Conservation (phyloP, 2,888 invertebrate species). For the Stenichneumon culpator region DNA sequence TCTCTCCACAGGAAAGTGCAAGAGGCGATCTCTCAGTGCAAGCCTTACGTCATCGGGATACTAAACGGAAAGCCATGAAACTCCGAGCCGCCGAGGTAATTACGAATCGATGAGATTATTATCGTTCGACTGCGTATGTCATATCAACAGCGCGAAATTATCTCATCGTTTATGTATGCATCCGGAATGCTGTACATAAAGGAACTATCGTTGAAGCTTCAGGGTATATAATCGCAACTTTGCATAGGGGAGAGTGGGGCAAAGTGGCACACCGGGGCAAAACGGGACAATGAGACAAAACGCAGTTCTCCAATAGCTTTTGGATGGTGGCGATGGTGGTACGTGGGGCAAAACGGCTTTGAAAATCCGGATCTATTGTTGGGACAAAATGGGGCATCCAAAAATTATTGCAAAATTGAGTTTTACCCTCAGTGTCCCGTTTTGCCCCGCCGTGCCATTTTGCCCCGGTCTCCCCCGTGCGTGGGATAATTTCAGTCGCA, state of each 20-base stretch:
- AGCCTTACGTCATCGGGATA: slow-evolving; percentile 46
- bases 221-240: background rate
- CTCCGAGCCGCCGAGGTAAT: slow-evolving; percentile 17
- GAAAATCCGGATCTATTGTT: no score
- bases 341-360: no score
- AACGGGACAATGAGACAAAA: no score
- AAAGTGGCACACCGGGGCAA: no score
- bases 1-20: background rate
- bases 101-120: slow-evolving; percentile 54
- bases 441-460: no score
- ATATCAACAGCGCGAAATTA: background rate
- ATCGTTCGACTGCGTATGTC: slow-evolving; percentile 4
- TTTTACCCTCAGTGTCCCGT: no score
- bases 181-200: background rate
- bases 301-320: no score
- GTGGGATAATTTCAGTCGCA: slow-evolving; percentile 21
- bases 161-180: slow-evolving; percentile 9
- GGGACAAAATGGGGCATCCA: no score
- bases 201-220: slow-evolving; percentile 18
- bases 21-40: slow-evolving; percentile 21
- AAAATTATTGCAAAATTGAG: no score
- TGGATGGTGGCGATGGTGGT: no score
- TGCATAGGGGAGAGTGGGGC: no score
- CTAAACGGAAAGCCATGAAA: slow-evolving; percentile 45
- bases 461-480: no score